A percentile compares a stretch with the other conserved stretches of the same genome.
phyloP scores from a whole-genome alignment of 1,140 invertebrate genomes.

The Coelopa frigida region DNA sequence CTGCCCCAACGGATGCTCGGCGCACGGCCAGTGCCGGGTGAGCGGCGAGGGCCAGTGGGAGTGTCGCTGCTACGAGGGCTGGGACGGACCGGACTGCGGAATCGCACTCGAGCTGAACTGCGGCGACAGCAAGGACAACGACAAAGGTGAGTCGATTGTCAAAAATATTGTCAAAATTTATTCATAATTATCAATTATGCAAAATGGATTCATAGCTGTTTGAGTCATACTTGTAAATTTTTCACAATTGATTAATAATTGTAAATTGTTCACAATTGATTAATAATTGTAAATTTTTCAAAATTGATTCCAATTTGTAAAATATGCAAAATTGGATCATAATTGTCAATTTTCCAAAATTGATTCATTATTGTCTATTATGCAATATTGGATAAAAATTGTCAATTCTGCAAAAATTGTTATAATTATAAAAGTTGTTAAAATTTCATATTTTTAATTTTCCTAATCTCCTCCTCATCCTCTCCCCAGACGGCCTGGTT shows the following conservation, averaged over 20 bases:
- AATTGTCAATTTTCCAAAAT: not conserved
- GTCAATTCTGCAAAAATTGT: too few species aligned
- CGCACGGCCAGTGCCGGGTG: constrained; percentile 84
- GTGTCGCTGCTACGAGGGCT: constrained; percentile 86
- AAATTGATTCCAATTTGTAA: not conserved
- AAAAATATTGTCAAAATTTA: not conserved
- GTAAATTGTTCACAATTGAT: not conserved
- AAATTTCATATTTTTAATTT: too few species aligned
- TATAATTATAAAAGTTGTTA: too few species aligned
- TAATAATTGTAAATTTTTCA: not conserved
- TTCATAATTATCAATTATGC: not conserved
- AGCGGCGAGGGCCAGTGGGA: constrained; percentile 77
- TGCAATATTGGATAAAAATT: too few species aligned
- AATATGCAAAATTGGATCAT: not conserved
- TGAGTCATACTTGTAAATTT: not conserved
- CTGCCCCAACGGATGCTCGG: constrained; percentile 76
- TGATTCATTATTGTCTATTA: not conserved
- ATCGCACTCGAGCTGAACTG: constrained; percentile 86
- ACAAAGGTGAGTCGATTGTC: constrained; percentile 71
- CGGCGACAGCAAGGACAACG: constrained; percentile 88
- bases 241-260: constrained; percentile 3
- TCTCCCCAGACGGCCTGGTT: constrained; percentile 86
- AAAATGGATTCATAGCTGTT: not conserved
- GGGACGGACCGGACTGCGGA: constrained; percentile 89
- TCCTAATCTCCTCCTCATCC: too few species aligned